Evolutionary conservation across 2,797 vertebrate species (phyloP).

Genomic region (Otus scops): DNA sequence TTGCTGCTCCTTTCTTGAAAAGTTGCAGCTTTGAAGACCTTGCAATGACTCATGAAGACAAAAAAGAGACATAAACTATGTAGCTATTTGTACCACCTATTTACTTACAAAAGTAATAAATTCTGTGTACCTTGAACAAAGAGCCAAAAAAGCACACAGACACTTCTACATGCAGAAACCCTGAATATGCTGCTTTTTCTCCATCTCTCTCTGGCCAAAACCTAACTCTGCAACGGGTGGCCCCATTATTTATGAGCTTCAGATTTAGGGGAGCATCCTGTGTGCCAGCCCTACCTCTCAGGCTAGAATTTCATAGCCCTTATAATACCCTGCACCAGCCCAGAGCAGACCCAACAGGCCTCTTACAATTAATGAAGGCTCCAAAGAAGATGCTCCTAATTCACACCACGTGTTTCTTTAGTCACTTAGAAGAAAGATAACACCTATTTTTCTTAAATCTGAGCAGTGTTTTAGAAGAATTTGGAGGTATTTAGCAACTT

Average conservation of each 20-base stretch:
- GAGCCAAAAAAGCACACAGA: not conserved
- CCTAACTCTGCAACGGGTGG: not conserved
- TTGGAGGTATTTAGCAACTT: not conserved
- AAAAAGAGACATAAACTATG: not conserved
- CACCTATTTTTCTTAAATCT: not conserved
- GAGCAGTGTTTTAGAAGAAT: not conserved
- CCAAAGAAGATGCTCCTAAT: not conserved
- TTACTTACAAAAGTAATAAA: not conserved
- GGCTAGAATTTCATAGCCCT: not conserved
- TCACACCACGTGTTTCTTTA: accelerated
- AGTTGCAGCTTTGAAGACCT: not conserved
- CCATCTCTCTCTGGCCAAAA: not conserved
- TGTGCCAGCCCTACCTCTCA: not conserved
- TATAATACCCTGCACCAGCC: not conserved
- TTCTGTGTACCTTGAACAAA: not conserved
- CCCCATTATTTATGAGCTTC: accelerated
- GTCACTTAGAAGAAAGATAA: not conserved
- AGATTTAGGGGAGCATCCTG: not conserved
- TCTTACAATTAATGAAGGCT: not conserved
- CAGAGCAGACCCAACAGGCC: not conserved
- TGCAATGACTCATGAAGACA: not conserved
- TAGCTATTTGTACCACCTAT: not conserved
- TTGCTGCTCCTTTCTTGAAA: not conserved
- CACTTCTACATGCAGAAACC: accelerated
- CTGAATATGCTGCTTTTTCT: not conserved